A percentile compares a stretch with the other conserved stretches of the same genome.
phyloP scores from a whole-genome alignment of 2,797 vertebrate species.

The Coregonus suidteri region DNA sequence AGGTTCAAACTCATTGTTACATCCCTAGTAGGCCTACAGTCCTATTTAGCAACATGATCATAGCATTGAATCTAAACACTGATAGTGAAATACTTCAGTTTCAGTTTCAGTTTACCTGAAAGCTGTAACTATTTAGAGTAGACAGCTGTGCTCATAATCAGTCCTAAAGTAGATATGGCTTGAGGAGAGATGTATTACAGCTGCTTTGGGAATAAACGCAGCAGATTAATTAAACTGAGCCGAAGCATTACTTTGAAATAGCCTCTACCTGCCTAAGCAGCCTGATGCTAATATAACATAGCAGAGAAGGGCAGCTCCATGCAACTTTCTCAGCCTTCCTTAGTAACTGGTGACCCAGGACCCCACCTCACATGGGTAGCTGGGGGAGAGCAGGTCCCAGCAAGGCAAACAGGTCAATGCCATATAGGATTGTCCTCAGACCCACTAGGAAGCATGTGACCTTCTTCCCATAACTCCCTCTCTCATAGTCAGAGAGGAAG shows the following conservation, averaged over 20 bases:
- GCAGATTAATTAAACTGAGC: slow-evolving; percentile 54
- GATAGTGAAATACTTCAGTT: background rate
- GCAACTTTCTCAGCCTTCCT: slow-evolving; percentile 76
- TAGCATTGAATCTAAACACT: background rate
- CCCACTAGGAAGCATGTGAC: slow-evolving; percentile 67
- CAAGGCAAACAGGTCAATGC: slow-evolving; percentile 68
- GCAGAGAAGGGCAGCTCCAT: slow-evolving; percentile 74
- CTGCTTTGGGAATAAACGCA: slow-evolving; percentile 41
- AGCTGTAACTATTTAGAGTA: background rate
- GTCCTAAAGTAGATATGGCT: slow-evolving; percentile 51
- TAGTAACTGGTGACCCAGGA: slow-evolving; percentile 79
- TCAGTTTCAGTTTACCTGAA: background rate
- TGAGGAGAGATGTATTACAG: slow-evolving; percentile 39
- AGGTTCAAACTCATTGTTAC: background rate
- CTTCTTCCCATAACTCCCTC: slow-evolving; percentile 62
- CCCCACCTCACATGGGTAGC: slow-evolving; percentile 69
- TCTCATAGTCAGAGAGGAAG: slow-evolving; percentile 69
- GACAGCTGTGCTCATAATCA: slow-evolving; percentile 25
- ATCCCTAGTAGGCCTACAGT: background rate
- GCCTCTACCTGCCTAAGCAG: slow-evolving; percentile 57
- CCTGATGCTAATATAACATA: slow-evolving; percentile 76
- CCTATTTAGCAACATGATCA: background rate
- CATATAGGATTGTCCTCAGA: slow-evolving; percentile 63
- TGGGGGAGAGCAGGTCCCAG: slow-evolving; percentile 58
- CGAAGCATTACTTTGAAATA: slow-evolving; percentile 55